Percentiles rank a stretch among this genome's conserved stretches.
phyloP scores from a whole-genome alignment of 2,888 invertebrate genomes.

The Cryptus armator region DNA sequence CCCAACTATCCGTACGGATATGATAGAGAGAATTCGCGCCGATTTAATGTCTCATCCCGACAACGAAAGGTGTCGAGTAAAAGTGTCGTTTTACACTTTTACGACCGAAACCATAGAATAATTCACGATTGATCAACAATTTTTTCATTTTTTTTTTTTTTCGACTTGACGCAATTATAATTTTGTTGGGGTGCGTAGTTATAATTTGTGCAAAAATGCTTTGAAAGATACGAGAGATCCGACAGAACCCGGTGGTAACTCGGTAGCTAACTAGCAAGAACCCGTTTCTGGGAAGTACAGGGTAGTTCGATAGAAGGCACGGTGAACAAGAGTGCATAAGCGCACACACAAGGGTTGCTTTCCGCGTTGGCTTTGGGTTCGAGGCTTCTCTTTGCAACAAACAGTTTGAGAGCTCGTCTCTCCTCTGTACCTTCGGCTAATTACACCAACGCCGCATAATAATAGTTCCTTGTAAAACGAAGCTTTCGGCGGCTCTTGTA shows the following conservation, averaged over 20 bases:
- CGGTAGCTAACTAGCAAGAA: slow-evolving; percentile 12
- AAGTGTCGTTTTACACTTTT: slow-evolving; percentile 59
- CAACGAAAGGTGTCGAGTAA: slow-evolving; percentile 55
- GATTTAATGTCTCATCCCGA: slow-evolving; percentile 51
- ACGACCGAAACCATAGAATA: neutral
- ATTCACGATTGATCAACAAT: slow-evolving; percentile 23
- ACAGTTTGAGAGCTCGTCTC: slow-evolving; percentile 44
- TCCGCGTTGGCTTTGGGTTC: slow-evolving; percentile 37
- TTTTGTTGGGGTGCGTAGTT: neutral
- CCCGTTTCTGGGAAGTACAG: slow-evolving; percentile 32
- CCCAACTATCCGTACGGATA: slow-evolving; percentile 23
- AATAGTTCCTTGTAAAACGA: slow-evolving; percentile 75
- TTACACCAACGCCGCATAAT: slow-evolving; percentile 78
- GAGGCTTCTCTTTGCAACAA: slow-evolving; percentile 60
- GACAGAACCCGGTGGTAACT: neutral
- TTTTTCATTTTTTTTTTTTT: neutral
- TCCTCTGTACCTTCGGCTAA: slow-evolving; percentile 75
- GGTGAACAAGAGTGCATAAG: slow-evolving; percentile 7
- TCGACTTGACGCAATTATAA: neutral
- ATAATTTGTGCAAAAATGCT: neutral
- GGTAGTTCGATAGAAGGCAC: slow-evolving; percentile 19
- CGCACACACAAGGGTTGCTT: slow-evolving; percentile 21
- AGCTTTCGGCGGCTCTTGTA: slow-evolving; percentile 49
- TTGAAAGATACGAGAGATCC: neutral
- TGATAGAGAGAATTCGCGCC: slow-evolving; percentile 49